phyloP scores from a whole-genome alignment of 2,797 vertebrate species.

The Gymnopithys bicolor region DNA sequence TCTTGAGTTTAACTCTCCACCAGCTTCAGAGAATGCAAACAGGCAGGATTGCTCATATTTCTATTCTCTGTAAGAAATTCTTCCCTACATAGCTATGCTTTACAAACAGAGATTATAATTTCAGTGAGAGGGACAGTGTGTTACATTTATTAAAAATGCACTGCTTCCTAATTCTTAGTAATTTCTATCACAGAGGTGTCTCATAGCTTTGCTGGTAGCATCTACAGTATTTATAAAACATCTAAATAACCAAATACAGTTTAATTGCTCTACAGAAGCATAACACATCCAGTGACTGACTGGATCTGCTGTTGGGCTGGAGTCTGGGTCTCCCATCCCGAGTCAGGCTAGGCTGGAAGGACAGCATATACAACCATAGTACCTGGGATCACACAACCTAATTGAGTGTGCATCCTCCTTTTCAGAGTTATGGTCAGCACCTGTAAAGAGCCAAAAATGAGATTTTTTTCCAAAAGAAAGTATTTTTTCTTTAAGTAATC shows the following conservation, averaged over 20 bases:
- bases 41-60: too few relatives aligned
- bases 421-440: neutral
- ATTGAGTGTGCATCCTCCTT: neutral
- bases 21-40: too few relatives aligned
- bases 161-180: neutral
- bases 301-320: neutral
- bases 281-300: neutral
- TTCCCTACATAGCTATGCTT: neutral
- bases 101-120: neutral
- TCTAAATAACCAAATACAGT: neutral
- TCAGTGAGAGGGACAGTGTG: neutral
- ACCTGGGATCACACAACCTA: neutral
- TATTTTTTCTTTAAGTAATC: neutral
- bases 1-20: too few relatives aligned
- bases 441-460: neutral
- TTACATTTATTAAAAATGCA: neutral
- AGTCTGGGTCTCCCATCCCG: neutral
- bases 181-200: neutral
- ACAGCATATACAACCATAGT: accelerated
- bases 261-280: neutral
- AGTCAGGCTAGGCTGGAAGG: neutral
- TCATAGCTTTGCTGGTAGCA: neutral
- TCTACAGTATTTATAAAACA: neutral
- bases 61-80: too few relatives aligned
- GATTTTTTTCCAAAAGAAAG: neutral